These are phyloP conservation scores for Sakesphorus luctuosus DNA, from an alignment of 2,113 vertebrate genomes.

Conservation along the genomic window DNA sequence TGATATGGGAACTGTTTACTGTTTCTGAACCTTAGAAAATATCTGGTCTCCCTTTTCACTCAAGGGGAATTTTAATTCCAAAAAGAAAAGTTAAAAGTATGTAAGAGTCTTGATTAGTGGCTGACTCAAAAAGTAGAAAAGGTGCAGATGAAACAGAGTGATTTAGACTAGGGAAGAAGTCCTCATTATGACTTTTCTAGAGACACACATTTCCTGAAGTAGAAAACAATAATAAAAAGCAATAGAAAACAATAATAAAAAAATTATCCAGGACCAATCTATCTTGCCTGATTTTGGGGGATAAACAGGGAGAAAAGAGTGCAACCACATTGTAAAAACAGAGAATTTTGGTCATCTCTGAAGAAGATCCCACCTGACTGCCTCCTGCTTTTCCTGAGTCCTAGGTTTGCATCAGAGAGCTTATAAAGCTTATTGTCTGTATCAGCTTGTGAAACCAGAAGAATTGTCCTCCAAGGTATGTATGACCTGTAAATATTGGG, in stretches of 20 bases:
- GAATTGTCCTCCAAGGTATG: not conserved
- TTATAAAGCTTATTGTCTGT: not conserved
- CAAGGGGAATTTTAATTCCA: not conserved
- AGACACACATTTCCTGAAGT: not conserved
- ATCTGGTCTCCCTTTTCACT: not conserved
- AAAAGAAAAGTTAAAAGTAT: not conserved
- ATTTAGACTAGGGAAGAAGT: not conserved
- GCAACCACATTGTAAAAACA: not conserved
- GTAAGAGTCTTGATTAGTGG: not conserved
- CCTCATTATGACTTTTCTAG: not conserved
- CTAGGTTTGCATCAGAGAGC: not conserved
- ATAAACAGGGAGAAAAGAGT: not conserved
- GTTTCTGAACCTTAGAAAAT: not conserved
- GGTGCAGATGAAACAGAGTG: not conserved
- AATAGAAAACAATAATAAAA: not conserved
- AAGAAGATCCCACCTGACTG: not conserved
- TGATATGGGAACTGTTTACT: not conserved
- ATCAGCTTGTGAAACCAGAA: not conserved
- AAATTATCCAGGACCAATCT: not conserved
- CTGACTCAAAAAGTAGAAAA: not conserved
- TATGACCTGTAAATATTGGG: slow-evolving; percentile 16
- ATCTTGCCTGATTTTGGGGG: not conserved
- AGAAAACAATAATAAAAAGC: not conserved
- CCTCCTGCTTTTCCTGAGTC: not conserved
- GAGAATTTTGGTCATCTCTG: not conserved